Conservation (phyloP, 1,140 invertebrate genomes). For the Drosophila pseudoananassae region DNA sequence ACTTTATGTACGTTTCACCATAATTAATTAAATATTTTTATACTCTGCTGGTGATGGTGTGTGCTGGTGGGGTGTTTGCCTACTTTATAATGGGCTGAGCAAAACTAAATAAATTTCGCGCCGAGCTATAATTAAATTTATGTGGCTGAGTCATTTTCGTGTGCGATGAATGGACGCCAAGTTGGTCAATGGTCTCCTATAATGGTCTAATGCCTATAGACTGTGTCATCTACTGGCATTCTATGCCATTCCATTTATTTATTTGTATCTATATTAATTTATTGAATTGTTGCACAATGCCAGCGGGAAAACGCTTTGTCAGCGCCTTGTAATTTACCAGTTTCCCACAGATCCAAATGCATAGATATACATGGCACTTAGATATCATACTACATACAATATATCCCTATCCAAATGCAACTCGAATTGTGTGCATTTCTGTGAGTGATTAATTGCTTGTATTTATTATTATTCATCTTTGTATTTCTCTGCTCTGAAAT, state of each 20-base stretch:
- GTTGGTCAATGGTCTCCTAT: slow-evolving; percentile 63
- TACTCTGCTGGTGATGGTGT: slow-evolving; percentile 11
- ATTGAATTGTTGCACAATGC: slow-evolving; percentile 51
- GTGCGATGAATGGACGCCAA: slow-evolving; percentile 61
- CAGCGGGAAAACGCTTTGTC: slow-evolving; percentile 54
- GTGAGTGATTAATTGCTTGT: slow-evolving; percentile 53
- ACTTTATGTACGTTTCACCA: slow-evolving; percentile 28
- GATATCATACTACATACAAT: background rate
- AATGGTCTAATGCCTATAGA: slow-evolving; percentile 22
- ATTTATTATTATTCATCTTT: slow-evolving; percentile 54
- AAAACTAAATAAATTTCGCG: slow-evolving; percentile 79
- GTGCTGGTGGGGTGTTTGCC: slow-evolving; percentile 28
- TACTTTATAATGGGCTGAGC: slow-evolving; percentile 70
- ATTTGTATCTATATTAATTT: slow-evolving; percentile 30
- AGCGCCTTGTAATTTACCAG: slow-evolving; percentile 59
- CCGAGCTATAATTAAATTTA: slow-evolving; percentile 78
- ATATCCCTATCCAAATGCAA: background rate
- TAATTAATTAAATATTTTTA: slow-evolving; percentile 79
- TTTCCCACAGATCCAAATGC: slow-evolving; percentile 47
- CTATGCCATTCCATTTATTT: slow-evolving; percentile 13
- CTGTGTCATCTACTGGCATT: slow-evolving; percentile 54
- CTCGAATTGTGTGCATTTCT: slow-evolving; percentile 31
- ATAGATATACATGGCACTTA: background rate
- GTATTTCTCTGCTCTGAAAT: slow-evolving; percentile 29
- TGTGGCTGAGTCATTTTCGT: slow-evolving; percentile 71